phyloP scores from a whole-genome alignment of 2,797 vertebrate species.

The Acomys russatus region DNA sequence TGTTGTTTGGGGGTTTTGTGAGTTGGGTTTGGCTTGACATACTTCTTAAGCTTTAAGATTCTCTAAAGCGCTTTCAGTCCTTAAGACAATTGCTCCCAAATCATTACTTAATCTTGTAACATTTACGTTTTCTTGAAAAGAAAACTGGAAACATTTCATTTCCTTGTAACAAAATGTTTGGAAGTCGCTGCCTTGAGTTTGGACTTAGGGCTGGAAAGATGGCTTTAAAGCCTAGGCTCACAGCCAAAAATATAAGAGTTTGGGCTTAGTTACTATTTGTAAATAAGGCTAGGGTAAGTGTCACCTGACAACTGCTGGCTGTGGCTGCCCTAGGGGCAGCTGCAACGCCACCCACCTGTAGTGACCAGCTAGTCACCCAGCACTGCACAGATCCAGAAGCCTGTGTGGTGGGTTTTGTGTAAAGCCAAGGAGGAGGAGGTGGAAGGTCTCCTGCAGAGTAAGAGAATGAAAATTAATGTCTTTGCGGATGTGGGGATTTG shows the following conservation, averaged over 20 bases:
- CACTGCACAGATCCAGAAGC: background rate
- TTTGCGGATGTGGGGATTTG: background rate
- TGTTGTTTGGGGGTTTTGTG: background rate
- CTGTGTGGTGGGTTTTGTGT: background rate
- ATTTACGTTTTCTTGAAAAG: background rate
- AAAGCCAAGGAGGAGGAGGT: too few relatives aligned
- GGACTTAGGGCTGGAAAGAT: too few relatives aligned
- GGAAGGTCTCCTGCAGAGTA: background rate
- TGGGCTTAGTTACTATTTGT: background rate
- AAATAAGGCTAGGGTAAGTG: rapidly evolving
- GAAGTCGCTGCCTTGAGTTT: background rate
- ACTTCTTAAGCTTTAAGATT: background rate
- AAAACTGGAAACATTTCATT: background rate
- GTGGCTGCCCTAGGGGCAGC: too few relatives aligned
- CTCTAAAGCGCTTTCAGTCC: background rate
- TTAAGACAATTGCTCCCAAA: background rate
- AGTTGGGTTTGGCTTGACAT: background rate
- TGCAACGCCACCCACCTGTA: background rate
- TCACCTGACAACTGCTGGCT: background rate
- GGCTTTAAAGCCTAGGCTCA: background rate
- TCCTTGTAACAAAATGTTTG: background rate
- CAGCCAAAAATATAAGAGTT: background rate
- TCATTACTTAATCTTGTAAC: background rate
- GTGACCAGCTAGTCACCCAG: background rate
- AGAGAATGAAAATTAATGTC: background rate